Percentiles rank a stretch among this genome's conserved stretches.
phyloP scores from a whole-genome alignment of 37 sponge, comb jelly and placozoan species.

The Agelas oroides region DNA sequence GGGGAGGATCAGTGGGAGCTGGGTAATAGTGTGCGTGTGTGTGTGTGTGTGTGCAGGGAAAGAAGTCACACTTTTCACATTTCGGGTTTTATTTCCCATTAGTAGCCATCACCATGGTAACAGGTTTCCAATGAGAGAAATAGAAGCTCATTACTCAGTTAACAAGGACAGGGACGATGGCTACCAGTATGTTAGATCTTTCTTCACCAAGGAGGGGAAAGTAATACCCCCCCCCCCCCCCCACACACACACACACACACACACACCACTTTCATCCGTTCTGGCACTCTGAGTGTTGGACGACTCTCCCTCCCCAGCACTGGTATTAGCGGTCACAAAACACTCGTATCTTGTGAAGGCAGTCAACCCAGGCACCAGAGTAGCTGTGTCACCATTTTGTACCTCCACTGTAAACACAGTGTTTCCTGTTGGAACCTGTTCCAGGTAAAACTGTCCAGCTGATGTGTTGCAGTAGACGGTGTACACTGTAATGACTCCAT shows the following conservation, averaged over 20 bases:
- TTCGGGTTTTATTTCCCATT: too few species aligned
- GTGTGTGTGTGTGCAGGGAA: background rate
- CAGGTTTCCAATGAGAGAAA: too few species aligned
- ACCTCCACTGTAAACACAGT: too few species aligned
- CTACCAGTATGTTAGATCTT: too few species aligned
- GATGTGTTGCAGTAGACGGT: slow-evolving; percentile 26
- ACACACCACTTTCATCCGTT: slow-evolving; percentile 50
- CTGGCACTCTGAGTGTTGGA: background rate
- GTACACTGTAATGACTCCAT: slow-evolving; percentile 39
- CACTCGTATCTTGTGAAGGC: slow-evolving; percentile 63
- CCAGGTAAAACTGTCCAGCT: slow-evolving; percentile 4
- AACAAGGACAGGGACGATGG: too few species aligned
- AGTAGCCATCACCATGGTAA: too few species aligned
- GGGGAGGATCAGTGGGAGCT: slow-evolving; percentile 23
- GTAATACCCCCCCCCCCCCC: too few species aligned
- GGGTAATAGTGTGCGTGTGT: background rate
- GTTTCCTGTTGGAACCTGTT: too few species aligned
- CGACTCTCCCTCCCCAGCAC: slow-evolving; percentile 42
- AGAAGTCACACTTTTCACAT: too few species aligned
- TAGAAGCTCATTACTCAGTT: too few species aligned
- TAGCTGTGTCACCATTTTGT: background rate
- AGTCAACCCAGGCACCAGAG: slow-evolving; percentile 18
- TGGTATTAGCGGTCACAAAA: slow-evolving; percentile 60
- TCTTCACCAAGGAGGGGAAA: too few species aligned
- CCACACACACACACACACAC: too few species aligned